A percentile compares a stretch with the other conserved stretches of the same genome.
Evolutionary conservation across 2,888 invertebrate genomes (phyloP).

Genomic region (Drosophila anomalipes): DNA sequence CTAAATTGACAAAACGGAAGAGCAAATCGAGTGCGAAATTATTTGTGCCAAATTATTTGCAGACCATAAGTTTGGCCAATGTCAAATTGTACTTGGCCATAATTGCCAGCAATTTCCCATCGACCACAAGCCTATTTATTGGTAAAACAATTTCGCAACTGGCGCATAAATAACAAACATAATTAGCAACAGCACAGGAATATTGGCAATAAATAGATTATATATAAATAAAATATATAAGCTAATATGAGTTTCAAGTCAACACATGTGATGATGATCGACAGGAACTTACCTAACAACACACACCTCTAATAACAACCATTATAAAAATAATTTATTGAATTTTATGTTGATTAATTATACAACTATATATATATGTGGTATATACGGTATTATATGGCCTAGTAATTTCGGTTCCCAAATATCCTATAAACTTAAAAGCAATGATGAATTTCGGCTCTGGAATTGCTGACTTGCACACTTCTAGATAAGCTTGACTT

Average conservation of each 20-base stretch:
- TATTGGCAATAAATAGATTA: neutral
- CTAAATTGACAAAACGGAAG: slow-evolving; percentile 16
- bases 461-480: neutral
- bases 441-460: neutral
- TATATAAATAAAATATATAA: neutral
- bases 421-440: neutral
- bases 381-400: neutral
- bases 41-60: slow-evolving; percentile 30
- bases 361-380: neutral
- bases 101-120: slow-evolving; percentile 42
- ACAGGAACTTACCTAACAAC: neutral
- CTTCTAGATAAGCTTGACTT: neutral
- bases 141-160: slow-evolving; percentile 36
- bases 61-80: slow-evolving; percentile 16
- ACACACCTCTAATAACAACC: neutral
- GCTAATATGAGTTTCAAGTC: neutral
- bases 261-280: neutral
- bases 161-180: slow-evolving; percentile 54
- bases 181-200: slow-evolving; percentile 36
- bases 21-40: slow-evolving; percentile 29
- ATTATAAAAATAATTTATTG: neutral
- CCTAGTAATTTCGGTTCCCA: neutral
- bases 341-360: neutral
- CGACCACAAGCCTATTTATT: slow-evolving; percentile 27
- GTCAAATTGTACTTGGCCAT: slow-evolving; percentile 19